phyloP scores from a whole-genome alignment of 2,113 vertebrate genomes.

The Bubo blakistoni region DNA sequence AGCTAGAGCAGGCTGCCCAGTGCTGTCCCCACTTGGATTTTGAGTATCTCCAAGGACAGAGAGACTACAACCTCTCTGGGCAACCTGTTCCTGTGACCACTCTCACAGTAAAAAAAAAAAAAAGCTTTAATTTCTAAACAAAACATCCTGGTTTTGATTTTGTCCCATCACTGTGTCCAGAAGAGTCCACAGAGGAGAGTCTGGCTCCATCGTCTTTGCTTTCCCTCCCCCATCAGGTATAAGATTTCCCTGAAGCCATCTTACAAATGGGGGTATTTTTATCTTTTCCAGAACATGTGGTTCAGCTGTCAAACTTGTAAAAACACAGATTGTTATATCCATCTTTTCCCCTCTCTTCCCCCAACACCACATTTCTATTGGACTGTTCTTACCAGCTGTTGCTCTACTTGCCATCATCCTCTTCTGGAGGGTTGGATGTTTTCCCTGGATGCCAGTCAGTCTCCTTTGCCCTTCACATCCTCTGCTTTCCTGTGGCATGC shows the following conservation, averaged over 20 bases:
- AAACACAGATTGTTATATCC: not conserved
- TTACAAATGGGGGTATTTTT: not conserved
- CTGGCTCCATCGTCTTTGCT: not conserved
- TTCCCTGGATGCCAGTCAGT: not conserved
- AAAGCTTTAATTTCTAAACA: not conserved
- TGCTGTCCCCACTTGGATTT: not conserved
- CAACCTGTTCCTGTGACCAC: not conserved
- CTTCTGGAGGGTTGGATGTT: not conserved
- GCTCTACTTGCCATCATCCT: not conserved
- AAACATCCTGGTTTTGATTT: not conserved
- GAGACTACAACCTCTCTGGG: not conserved
- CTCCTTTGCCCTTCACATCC: not conserved
- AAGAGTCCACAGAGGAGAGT: not conserved
- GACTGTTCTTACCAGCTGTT: not conserved
- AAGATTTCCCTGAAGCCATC: not conserved
- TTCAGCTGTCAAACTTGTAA: not conserved
- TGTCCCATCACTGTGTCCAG: not conserved
- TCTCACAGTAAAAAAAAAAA: not conserved
- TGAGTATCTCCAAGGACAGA: not conserved
- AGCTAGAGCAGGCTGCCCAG: not conserved
- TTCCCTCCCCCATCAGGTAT: not conserved
- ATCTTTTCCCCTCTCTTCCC: not conserved
- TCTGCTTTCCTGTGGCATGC: not conserved
- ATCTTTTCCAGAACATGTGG: not conserved
- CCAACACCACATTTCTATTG: not conserved